These are phyloP conservation scores for Drosophila navojoa DNA, from an alignment of 1,140 invertebrate genomes.

Conservation along the genomic window DNA sequence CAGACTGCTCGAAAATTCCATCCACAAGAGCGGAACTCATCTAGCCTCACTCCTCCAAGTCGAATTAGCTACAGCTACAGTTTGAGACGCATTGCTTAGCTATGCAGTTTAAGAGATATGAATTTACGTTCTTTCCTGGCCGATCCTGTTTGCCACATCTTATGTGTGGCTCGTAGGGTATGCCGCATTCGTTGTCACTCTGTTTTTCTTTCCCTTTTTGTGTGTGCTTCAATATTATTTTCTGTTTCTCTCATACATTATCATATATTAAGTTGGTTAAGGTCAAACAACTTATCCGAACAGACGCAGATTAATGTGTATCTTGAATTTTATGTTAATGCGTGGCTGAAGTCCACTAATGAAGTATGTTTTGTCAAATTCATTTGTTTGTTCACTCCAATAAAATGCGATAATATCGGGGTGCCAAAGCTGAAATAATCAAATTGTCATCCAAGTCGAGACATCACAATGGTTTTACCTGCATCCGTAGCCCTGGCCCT, in stretches of 20 bases:
- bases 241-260: slow-evolving; percentile 9
- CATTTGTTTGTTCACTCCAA: neutral
- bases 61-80: no score
- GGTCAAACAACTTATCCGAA: slow-evolving; percentile 8
- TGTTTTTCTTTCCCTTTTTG: neutral
- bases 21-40: no score
- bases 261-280: slow-evolving; percentile 23
- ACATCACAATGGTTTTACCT: no score
- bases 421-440: neutral
- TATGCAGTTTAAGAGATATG: neutral
- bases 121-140: no score
- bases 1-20: no score
- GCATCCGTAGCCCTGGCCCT: neutral
- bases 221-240: neutral
- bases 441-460: neutral
- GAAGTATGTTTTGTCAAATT: slow-evolving; percentile 7
- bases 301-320: neutral
- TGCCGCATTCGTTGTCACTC: neutral
- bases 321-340: slow-evolving; percentile 11
- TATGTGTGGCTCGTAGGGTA: neutral
- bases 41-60: no score
- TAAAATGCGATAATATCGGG: neutral
- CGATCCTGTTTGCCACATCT: no score
- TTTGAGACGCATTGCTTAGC: no score
- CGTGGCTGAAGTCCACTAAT: neutral